These are phyloP conservation scores for Drosophila formosana DNA, from an alignment of 2,888 invertebrate species.

Conservation along the genomic window DNA sequence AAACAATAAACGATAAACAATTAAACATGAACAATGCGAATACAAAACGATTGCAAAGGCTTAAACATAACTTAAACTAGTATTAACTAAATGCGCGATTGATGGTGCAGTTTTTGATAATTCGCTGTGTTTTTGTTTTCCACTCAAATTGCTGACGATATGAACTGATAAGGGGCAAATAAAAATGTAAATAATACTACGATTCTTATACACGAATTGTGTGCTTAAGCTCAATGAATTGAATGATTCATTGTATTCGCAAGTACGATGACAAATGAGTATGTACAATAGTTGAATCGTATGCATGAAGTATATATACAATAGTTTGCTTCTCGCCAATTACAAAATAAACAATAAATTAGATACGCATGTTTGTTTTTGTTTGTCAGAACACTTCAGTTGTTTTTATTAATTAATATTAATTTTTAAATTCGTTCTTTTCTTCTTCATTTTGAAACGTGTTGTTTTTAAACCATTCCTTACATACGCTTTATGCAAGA, in stretches of 20 bases:
- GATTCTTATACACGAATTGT: slow-evolving; percentile 13
- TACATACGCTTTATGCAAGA: slow-evolving; percentile 8
- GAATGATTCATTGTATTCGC: slow-evolving; percentile 13
- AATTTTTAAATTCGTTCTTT: neutral
- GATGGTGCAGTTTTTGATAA: slow-evolving; percentile 43
- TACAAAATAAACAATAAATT: slow-evolving; percentile 23
- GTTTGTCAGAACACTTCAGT: slow-evolving; percentile 17
- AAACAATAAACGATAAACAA: slow-evolving; percentile 32
- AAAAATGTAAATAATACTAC: slow-evolving; percentile 13
- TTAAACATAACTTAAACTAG: slow-evolving; percentile 45
- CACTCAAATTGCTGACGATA: slow-evolving; percentile 7
- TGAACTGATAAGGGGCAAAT: slow-evolving; percentile 12
- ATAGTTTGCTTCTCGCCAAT: slow-evolving; percentile 8
- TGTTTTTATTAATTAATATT: slow-evolving; percentile 21
- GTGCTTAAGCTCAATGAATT: slow-evolving; percentile 13
- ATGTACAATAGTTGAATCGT: slow-evolving; percentile 17
- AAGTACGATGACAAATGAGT: slow-evolving; percentile 11
- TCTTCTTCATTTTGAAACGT: slow-evolving; percentile 1
- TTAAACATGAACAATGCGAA: slow-evolving; percentile 35
- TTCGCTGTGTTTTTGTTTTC: slow-evolving; percentile 28
- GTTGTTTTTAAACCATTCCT: slow-evolving; percentile 7
- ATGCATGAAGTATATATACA: slow-evolving; percentile 2
- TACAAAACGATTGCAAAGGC: slow-evolving; percentile 37
- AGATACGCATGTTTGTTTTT: slow-evolving; percentile 18
- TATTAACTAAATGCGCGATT: slow-evolving; percentile 32